Evolutionary conservation across 2,113 vertebrate species (phyloP), one percentile per base, ranked within the genome.

Genomic region (Catharus bicknelli): DNA sequence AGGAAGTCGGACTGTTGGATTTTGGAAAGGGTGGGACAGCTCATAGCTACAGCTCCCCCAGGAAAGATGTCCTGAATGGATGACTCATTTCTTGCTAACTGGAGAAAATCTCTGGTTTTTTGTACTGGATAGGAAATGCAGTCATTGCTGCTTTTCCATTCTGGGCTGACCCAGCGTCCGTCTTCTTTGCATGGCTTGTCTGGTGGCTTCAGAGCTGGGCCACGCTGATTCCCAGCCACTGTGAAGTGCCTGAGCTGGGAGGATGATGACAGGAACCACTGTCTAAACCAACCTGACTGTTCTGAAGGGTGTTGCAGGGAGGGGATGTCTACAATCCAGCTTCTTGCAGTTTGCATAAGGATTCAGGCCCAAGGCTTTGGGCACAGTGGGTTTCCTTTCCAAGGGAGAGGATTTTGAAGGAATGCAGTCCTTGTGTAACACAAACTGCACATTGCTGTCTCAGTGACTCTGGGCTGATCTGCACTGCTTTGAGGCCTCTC

Each of bases 141-240:
- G 30, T 40, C 48, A 54, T 79, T 54, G 34, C 53, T 36, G 45
- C 26, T 89, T 73, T 48, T 25, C 26, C 38, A 14, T 36, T 47
- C 15, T 50, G 63, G 63, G 25, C 51, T 59, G 54, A 18, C n/a
- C 48, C 54, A 29, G 66, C 34, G 2, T 59, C 25, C 0, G 0
- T 7, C 27, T 16, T 32, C 76, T 58, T n/a, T 10, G 18, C 40
- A 2, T 3, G 9, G 59, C 19, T 23, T 42, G 17, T 17, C 7
- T 1, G 9, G 61, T 38, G 51, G 21, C 40, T 92, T 43, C 82
- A 25, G 1, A 69, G 64, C 32, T 83, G 18, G 42, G 48, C 70
- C 72, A 64, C 45, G 5, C 38, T 72, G 4, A 23, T 76, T 88
- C 27, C 54, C 25, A 22, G 5, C n/a, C 79, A 47, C 26, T 21